A percentile compares a stretch with the other conserved stretches of the same genome.
Evolutionary conservation across 1,140 invertebrate species (phyloP).

Genomic region (Cardiocondyla obscurior): DNA sequence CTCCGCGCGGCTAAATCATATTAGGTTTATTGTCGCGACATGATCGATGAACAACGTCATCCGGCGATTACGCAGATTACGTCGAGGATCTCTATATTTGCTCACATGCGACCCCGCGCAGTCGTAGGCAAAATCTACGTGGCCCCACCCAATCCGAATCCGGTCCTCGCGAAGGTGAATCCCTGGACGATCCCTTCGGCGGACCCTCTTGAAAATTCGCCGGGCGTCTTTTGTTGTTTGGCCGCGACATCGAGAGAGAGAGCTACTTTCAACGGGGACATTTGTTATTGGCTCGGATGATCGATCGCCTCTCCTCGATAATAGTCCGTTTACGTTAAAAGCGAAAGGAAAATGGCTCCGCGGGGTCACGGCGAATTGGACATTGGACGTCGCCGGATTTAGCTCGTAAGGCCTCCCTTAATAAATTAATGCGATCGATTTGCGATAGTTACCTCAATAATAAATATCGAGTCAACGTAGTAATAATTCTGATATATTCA

Average conservation of each 20-base stretch:
- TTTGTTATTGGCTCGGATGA: constrained; percentile 67
- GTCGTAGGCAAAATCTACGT: constrained; percentile 26
- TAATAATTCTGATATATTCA: neutral
- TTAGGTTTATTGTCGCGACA: constrained; percentile 72
- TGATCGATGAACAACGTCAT: constrained; percentile 71
- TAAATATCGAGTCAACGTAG: constrained; percentile 1
- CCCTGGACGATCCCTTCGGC: constrained; percentile 37
- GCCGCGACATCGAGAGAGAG: constrained; percentile 35
- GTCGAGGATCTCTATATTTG: constrained; percentile 69
- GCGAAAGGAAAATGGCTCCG: constrained; percentile 38
- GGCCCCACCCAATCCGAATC: constrained; percentile 41
- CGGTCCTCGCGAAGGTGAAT: constrained; percentile 48
- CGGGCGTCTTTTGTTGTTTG: constrained; percentile 65
- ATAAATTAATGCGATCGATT: constrained; percentile 43
- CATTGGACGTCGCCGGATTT: constrained; percentile 22
- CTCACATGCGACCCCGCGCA: constrained; percentile 53
- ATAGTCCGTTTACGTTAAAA: constrained; percentile 61
- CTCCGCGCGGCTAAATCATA: constrained; percentile 61
- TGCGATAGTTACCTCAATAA: constrained; percentile 4
- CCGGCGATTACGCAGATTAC: constrained; percentile 74
- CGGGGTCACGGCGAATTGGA: constrained; percentile 34
- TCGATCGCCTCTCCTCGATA: constrained; percentile 66
- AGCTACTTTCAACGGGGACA: constrained; percentile 44
- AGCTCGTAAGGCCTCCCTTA: constrained; percentile 26
- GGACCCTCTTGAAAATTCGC: constrained; percentile 69